Base-by-base conservation (phyloP, 1,140 invertebrate species). In the Eulimnadia texana region DNA sequence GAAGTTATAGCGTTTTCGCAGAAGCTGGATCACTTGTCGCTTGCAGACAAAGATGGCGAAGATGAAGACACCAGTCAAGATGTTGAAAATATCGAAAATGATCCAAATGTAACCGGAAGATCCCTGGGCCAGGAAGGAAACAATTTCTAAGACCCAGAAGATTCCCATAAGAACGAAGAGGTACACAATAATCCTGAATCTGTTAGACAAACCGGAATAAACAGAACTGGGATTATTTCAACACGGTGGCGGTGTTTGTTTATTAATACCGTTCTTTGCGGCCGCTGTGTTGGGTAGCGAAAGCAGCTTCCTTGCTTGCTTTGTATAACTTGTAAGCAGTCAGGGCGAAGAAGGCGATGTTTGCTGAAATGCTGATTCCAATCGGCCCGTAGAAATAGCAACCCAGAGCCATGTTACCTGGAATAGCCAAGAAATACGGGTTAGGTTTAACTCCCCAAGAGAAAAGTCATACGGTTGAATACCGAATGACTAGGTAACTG, bases 1-100 rank as follows among this genome's bases (percentile, higher is more conserved):
- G 33, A 42, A 42, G 6, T 6, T 9, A 16, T 42, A 42, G 6
- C 33, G 33, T 42, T 16, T 42, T 42, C 33, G 6, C 33, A 42
- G 16, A 16, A 42, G 33, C 16, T 42, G 33, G 16, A 42, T 42
- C 0, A 61, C 50, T 3, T 53, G 25, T 0, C 11, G 75, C 67
- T 84, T 84, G 74, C 82, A 84, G 0, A 84, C 82, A 67, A 85
- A 84, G 58, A 84, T 82, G 28, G 84, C 68, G 72, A 85, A 84
- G 23, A 85, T 83, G 56, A 83, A 79, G 1, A 83, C 65, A 22
- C 82, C 82, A 63, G 84, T 79, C 0, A 70, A 59, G 2, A 67
- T 68, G 55, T 71, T 70, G 27, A 55, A 23, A 24, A 50, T 49
- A 23, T 62, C 61, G 22, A 42, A 42, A 20, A 55, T n/a, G 20